Base-by-base conservation (phyloP, 2,113 vertebrate genomes). In the Vulpes ferrilata region DNA sequence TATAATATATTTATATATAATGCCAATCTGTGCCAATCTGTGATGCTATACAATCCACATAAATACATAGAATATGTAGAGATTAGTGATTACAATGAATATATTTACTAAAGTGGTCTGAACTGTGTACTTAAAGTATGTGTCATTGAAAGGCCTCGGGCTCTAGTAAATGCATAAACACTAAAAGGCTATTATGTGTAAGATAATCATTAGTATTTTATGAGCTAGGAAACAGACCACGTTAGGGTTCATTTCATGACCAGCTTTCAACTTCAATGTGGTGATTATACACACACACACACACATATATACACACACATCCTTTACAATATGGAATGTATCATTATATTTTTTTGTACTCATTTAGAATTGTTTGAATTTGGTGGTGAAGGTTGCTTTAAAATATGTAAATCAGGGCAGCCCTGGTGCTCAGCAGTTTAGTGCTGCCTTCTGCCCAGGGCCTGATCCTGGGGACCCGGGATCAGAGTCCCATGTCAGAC, bases 301-400 rank as follows among this genome's bases (percentile, higher is more conserved):
- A 74, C 3, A 38, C 20, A 74, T 1, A 32, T 15, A 76, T 4
- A 38, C 22, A 55, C 25, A 43, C 0, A 43, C 43, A 55, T 65
- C 19, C 1, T 95, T 88, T 82, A 86, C 0, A 65, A 74, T 78
- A 83, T 35, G 17, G 9, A 91, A n/a, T 27, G 16, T 90, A 23
- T 25, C 25, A 73, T 85, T 88, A 22, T 74, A 84, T 90, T 88
- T 85, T 82, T 88, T 88, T 95, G 16, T 25, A 73, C 22, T 48
- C 13, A 89, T 25, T 74, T 73, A 84, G 90, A 94, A 92, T 57
- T 53, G 27, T 71, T 97, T 79, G 89, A 96, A 92, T 93, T 88
- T 69, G 96, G 27, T 0, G 89, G 2, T 83, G 32, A 51, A 64
- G 57, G 7, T 76, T 74, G 15, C 2, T 95, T 97, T 98, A 94